Evolutionary conservation across 2,113 vertebrate species (phyloP).

Genomic region (Pimephales promelas): DNA sequence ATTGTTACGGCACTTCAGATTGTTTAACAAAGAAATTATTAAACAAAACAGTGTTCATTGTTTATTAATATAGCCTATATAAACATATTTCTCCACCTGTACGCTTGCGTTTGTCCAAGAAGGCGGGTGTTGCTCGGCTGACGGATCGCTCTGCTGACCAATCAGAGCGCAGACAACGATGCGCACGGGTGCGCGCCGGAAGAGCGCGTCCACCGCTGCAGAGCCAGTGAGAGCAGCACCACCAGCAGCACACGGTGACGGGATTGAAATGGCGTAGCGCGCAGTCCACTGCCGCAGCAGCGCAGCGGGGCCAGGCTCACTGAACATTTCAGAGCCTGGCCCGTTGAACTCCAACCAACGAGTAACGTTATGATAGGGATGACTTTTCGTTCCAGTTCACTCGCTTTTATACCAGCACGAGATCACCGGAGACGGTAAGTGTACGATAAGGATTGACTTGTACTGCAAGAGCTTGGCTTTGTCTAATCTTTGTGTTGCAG

Average conservation of each 20-base stretch:
- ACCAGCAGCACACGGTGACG: not conserved
- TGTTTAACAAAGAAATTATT: too few species aligned
- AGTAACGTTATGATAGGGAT: not conserved
- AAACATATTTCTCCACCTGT: not conserved
- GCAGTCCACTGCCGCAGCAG: not conserved
- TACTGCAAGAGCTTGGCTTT: conserved; percentile 23
- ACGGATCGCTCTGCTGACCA: not conserved
- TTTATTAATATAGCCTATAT: not conserved
- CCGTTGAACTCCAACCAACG: not conserved
- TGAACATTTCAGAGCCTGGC: conserved; percentile 14
- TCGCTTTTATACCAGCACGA: conserved; percentile 9
- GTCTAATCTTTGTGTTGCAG: conserved; percentile 38
- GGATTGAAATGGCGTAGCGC: conserved; percentile 57
- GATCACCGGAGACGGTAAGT: conserved; percentile 10
- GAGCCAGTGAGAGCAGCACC: not conserved
- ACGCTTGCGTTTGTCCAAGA: not conserved
- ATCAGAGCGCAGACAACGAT: conserved; percentile 9
- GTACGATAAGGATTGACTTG: not conserved
- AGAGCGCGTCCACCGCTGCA: not conserved
- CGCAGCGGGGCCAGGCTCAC: conserved; percentile 26
- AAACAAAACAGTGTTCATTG: not conserved
- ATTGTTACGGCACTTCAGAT: too few species aligned
- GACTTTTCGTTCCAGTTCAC: conserved; percentile 9
- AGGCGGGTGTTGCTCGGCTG: not conserved
- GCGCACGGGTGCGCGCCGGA: not conserved